Base-by-base conservation (phyloP, 2,113 vertebrate species). In the Notarius lentiginosus region DNA sequence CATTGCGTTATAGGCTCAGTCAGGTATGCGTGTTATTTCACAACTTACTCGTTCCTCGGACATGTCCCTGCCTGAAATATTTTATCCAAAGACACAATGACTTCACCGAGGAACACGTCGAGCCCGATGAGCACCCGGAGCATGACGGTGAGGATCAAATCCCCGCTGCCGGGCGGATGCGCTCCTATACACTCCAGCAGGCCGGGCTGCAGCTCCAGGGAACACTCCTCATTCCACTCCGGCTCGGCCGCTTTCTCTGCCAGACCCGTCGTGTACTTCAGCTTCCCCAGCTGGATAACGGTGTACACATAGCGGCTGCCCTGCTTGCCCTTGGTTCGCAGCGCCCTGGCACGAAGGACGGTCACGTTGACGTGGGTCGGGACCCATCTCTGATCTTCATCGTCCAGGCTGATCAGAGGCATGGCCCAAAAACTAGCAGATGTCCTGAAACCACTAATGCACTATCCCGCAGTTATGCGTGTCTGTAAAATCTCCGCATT, bases 351-450 rank as follows among this genome's bases (percentile, higher is more conserved):
- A 88, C 96, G 94, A 81, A 97, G 94, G 60, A 98, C 96, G 24
- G 96, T 97, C 92, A 98, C 96, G 93, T 99, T 98, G 84, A 99
- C 97, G 87, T 98, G 97, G 58, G 97, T 99, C 88, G 97, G 98
- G 58, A 97, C 93, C 98, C 97, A 99, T 82, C 96, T 92, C 93
- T 96, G 94, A 12, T 96, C 95, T n/a, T 96, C 95, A 86, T 96
- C 94, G 58, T 89, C 91, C 68, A 89, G 83, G 58, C 88, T 88
- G 76, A 91, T 89, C 68, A 90, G 77, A 75, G 90, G 90, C 90
- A 92, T 92, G 51, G 65, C 66, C 66, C 65, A 60, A 75, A 60
- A 34, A 73, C 51, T 24, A 56, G 63, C 63, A 30, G 24, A 73
- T 11, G 30, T 65, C 65, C 84, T 90, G 93, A 92, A 34, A 93